A percentile compares a stretch with the other conserved stretches of the same genome.
Conservation (phyloP, 2,113 vertebrate genomes). For the Dendrocopos noguchii region DNA sequence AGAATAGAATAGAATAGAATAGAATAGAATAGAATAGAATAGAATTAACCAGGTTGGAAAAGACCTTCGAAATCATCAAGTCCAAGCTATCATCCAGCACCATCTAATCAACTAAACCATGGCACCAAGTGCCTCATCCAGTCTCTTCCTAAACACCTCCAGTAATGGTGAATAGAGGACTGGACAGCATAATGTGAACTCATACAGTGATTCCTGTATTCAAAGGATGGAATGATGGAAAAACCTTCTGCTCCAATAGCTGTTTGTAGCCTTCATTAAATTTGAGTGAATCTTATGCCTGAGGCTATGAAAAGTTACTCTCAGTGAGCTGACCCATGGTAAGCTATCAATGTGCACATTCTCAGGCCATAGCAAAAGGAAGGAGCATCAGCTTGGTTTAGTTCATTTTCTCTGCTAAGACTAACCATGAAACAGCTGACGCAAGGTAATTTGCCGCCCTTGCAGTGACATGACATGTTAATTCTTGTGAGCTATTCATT, state of each 20-base stretch:
- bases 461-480: not conserved
- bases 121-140: no score
- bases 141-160: no score
- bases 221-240: not conserved
- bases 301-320: not conserved
- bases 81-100: no score
- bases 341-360: not conserved
- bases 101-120: no score
- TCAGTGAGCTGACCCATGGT: not conserved
- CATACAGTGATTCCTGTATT: not conserved
- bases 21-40: no score
- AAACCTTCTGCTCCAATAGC: not conserved
- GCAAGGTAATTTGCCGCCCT: not conserved
- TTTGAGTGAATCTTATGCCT: not conserved
- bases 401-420: not conserved
- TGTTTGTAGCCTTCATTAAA: slow-evolving; percentile 3
- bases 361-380: not conserved
- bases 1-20: no score
- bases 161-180: not conserved
- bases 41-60: no score
- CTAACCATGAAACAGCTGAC: not conserved
- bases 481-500: not conserved
- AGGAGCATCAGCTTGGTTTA: not conserved
- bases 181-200: not conserved
- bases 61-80: no score